Evolutionary conservation across 2,113 vertebrate species (phyloP).

Genomic region (Daphoenositta chrysoptera): DNA sequence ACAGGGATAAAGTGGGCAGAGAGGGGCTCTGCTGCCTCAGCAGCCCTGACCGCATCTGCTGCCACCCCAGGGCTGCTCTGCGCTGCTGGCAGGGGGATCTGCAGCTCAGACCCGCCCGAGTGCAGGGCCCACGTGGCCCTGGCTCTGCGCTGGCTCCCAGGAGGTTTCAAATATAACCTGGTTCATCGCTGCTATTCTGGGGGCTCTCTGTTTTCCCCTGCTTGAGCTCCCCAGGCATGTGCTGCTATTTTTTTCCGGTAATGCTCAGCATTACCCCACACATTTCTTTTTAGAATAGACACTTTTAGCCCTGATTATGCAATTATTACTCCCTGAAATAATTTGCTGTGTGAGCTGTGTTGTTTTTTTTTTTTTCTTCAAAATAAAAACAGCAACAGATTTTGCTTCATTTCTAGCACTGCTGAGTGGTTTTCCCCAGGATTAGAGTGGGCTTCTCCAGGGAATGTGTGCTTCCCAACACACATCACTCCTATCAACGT

Average conservation of each 20-base stretch:
- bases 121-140: not conserved
- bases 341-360: not conserved
- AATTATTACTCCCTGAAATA: not conserved
- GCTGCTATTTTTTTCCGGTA: constrained; percentile 10
- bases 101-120: not conserved
- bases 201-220: not conserved
- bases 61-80: not conserved
- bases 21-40: not conserved
- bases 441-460: not conserved
- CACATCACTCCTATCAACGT: not conserved
- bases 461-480: not conserved
- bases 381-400: not conserved
- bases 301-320: not conserved
- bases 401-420: not conserved
- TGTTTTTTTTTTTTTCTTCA: not conserved
- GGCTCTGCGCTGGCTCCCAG: not conserved
- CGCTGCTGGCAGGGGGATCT: not conserved
- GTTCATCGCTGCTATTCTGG: not conserved
- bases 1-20: not conserved
- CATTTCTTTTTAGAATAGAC: not conserved
- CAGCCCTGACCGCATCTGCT: not conserved
- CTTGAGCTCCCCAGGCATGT: not conserved
- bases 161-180: constrained; percentile 19
- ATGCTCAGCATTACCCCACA: not conserved
- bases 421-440: not conserved